These are phyloP conservation scores for Ernsta delagoae DNA, from an alignment of 2,888 invertebrate genomes.

Conservation along the genomic window DNA sequence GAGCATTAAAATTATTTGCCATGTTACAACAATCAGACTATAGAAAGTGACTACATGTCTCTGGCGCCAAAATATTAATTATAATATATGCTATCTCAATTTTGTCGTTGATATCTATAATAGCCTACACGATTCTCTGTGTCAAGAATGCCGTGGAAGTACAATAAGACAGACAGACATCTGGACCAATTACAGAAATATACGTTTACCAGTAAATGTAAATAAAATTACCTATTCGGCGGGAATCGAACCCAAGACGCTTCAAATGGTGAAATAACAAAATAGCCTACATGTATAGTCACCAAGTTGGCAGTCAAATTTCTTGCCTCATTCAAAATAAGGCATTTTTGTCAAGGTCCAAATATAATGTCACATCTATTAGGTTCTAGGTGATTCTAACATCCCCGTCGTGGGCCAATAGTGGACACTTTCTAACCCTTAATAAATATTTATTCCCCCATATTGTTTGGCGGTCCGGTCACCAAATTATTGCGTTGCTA, in stretches of 20 bases:
- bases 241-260: background rate
- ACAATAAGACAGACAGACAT: too few relatives aligned
- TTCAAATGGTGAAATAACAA: background rate
- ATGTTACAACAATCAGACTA: too few relatives aligned
- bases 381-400: slow-evolving; percentile 41
- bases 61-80: too few relatives aligned
- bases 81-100: too few relatives aligned
- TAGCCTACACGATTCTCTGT: too few relatives aligned
- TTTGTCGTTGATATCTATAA: too few relatives aligned
- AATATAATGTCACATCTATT: too few relatives aligned
- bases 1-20: too few relatives aligned
- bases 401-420: slow-evolving; percentile 64
- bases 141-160: too few relatives aligned
- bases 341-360: too few relatives aligned
- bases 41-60: too few relatives aligned
- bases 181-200: background rate
- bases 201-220: too few relatives aligned
- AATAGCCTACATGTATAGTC: background rate
- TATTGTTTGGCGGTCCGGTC: slow-evolving; percentile 64
- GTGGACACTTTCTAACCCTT: slow-evolving; percentile 76
- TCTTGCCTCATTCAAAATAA: background rate
- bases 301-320: background rate
- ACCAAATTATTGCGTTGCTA: slow-evolving; percentile 57
- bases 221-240: background rate
- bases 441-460: slow-evolving; percentile 82